phyloP scores from a whole-genome alignment of 2,888 invertebrate species.

The Pheosia tremula region DNA sequence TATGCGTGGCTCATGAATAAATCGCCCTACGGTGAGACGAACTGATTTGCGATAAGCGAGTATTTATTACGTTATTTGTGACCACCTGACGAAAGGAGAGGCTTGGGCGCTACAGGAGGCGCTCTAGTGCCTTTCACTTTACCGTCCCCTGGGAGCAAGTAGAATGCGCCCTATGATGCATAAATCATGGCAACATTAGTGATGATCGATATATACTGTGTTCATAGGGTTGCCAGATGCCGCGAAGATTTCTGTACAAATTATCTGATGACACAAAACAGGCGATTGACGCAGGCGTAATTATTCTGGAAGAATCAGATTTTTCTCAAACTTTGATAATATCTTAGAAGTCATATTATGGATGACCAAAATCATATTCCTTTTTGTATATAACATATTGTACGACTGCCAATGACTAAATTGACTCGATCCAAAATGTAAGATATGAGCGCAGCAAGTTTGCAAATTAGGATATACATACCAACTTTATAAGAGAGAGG shows the following conservation, averaged over 20 bases:
- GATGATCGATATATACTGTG: conserved; percentile 26
- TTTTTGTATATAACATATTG: not conserved
- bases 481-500: conserved; percentile 14
- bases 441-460: conserved; percentile 26
- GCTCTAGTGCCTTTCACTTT: conserved; percentile 62
- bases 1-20: conserved; percentile 78
- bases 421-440: not conserved
- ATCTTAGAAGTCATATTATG: not conserved
- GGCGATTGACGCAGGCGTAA: too few species aligned
- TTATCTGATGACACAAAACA: not conserved
- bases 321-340: not conserved
- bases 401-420: not conserved
- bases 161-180: conserved; percentile 54
- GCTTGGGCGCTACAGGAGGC: conserved; percentile 67
- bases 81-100: conserved; percentile 52
- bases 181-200: conserved; percentile 70
- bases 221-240: too few species aligned
- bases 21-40: conserved; percentile 76
- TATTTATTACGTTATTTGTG: conserved; percentile 82
- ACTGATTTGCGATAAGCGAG: conserved; percentile 82
- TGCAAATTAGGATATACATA: conserved; percentile 41
- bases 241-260: conserved; percentile 22
- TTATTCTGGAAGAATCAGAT: not conserved
- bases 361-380: not conserved
- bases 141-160: conserved; percentile 55